phyloP scores from a whole-genome alignment of 2,797 vertebrate species.

The Amphiprion clarkii region DNA sequence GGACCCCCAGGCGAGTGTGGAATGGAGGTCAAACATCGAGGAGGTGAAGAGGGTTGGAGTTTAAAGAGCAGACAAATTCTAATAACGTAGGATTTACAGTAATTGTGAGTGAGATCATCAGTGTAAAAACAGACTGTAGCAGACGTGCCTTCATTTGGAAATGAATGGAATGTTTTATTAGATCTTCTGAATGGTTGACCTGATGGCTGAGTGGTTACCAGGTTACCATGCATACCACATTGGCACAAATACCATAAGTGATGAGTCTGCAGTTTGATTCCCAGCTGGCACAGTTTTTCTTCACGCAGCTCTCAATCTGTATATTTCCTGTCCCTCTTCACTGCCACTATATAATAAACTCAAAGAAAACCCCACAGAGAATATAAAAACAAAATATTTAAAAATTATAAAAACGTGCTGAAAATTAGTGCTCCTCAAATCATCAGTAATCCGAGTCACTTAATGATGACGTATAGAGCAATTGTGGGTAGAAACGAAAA shows the following conservation, averaged over 20 bases:
- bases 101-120: conserved; percentile 17
- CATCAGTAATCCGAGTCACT: not conserved
- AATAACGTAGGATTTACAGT: conserved; percentile 28
- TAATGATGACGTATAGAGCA: not conserved
- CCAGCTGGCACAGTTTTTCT: too few relatives aligned
- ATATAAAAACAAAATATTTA: too few relatives aligned
- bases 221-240: too few relatives aligned
- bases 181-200: too few relatives aligned
- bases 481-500: not conserved
- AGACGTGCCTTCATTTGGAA: not conserved
- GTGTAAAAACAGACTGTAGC: not conserved
- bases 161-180: not conserved
- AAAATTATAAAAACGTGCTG: too few relatives aligned
- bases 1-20: conserved; percentile 68
- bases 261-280: too few relatives aligned
- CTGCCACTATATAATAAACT: too few relatives aligned
- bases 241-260: too few relatives aligned
- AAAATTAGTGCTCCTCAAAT: not conserved
- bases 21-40: conserved; percentile 68
- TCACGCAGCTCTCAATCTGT: too few relatives aligned
- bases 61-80: conserved; percentile 42
- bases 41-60: conserved; percentile 41
- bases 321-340: too few relatives aligned
- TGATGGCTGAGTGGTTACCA: too few relatives aligned
- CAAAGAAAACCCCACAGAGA: too few relatives aligned